These are phyloP conservation scores for Drosophila gaucha DNA, from an alignment of 2,888 invertebrate species.

Conservation along the genomic window DNA sequence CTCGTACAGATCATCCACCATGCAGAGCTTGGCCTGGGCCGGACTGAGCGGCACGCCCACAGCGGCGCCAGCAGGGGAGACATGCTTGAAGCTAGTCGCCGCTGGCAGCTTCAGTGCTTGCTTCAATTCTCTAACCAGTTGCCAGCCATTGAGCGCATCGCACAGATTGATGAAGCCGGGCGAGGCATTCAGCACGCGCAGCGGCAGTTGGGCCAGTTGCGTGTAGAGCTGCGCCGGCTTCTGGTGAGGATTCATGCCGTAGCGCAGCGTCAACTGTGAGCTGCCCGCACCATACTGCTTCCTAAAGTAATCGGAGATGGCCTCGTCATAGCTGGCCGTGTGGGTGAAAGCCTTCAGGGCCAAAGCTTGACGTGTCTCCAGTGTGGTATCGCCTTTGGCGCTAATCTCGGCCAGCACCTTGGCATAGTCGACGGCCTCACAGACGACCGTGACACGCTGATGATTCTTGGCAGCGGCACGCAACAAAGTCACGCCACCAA, in stretches of 20 bases:
- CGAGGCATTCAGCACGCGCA: slow-evolving; percentile 95
- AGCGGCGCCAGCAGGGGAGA: slow-evolving; percentile 98
- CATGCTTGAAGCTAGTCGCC: slow-evolving; percentile 98
- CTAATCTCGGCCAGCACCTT: slow-evolving; percentile 90
- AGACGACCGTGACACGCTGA: slow-evolving; percentile 95
- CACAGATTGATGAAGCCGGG: slow-evolving; percentile 99
- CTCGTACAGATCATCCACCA: slow-evolving; percentile 93
- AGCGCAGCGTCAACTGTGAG: slow-evolving; percentile 93
- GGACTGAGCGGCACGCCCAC: slow-evolving; percentile 92
- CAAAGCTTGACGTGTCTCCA: slow-evolving; percentile 87
- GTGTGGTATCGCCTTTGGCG: slow-evolving; percentile 89
- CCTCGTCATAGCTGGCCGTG: slow-evolving; percentile 96
- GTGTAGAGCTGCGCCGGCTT: slow-evolving; percentile 97
- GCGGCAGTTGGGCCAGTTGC: slow-evolving; percentile 90
- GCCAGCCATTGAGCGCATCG: slow-evolving; percentile 99
- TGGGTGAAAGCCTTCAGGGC: slow-evolving; percentile 98
- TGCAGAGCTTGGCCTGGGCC: slow-evolving; percentile 94
- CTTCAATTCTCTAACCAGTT: slow-evolving; percentile 95
- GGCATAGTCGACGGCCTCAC: slow-evolving; percentile 95
- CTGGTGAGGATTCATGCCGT: slow-evolving; percentile 99
- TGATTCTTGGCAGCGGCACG: slow-evolving; percentile 99
- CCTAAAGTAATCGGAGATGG: slow-evolving; percentile 98
- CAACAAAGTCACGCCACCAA: slow-evolving; percentile 97
- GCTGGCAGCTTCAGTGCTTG: slow-evolving; percentile 93
- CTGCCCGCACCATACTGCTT: slow-evolving; percentile 92